These are phyloP conservation scores for Prionchulus punctatus DNA, from an alignment of 2,888 invertebrate genomes.

Conservation along the genomic window DNA sequence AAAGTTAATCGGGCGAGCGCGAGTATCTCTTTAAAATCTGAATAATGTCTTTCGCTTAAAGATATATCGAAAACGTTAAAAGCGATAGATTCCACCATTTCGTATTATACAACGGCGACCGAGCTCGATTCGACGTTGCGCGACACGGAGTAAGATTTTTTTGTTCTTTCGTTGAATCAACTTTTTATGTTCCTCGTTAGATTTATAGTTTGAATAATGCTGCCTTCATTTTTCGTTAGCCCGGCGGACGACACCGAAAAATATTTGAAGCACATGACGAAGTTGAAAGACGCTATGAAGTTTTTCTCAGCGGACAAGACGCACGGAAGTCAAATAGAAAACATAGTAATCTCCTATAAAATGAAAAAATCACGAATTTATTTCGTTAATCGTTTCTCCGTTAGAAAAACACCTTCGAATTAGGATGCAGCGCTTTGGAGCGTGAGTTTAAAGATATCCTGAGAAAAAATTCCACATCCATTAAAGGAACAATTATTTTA, in stretches of 20 bases:
- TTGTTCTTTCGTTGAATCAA: neutral
- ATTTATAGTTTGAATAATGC: neutral
- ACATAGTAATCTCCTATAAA: constrained; percentile 62
- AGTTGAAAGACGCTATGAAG: constrained; percentile 64
- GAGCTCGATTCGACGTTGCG: constrained; percentile 64
- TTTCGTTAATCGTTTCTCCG: neutral
- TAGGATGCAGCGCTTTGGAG: constrained; percentile 65
- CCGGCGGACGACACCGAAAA: constrained; percentile 41
- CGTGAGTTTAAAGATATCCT: constrained; percentile 71
- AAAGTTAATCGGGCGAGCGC: neutral
- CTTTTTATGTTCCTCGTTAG: neutral
- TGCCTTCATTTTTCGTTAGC: constrained; percentile 17
- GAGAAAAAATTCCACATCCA: constrained; percentile 64
- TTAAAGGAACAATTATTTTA: constrained; percentile 68
- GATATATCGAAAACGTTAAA: constrained; percentile 78
- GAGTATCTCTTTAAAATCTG: neutral
- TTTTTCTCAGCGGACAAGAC: constrained; percentile 84
- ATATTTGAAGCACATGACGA: constrained; percentile 57
- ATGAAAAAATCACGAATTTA: too few relatives aligned
- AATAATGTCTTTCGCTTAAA: constrained; percentile 32
- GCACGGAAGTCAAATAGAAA: constrained; percentile 77
- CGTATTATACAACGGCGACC: constrained; percentile 82
- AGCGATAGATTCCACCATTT: constrained; percentile 76
- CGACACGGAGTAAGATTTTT: constrained; percentile 7
- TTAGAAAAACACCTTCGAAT: constrained; percentile 54